Evolutionary conservation across 2,113 vertebrate genomes (phyloP).

Genomic region (Pholis gunnellus): DNA sequence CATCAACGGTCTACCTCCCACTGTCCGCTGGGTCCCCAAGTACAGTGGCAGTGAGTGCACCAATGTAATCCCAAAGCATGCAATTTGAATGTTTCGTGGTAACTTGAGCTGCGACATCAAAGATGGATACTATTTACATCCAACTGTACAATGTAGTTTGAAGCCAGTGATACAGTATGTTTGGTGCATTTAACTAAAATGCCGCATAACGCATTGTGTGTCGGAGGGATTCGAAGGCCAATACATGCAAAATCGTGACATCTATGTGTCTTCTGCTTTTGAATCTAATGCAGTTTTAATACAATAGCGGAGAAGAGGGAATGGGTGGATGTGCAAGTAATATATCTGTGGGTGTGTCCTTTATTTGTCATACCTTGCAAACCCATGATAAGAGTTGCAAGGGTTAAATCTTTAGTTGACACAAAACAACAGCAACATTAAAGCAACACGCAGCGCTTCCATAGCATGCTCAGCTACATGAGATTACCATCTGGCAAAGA

Average conservation of each 20-base stretch:
- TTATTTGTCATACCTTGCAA: constrained; percentile 7
- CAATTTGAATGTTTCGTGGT: background rate
- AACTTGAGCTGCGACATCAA: constrained; percentile 11
- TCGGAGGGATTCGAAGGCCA: background rate
- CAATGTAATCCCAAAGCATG: background rate
- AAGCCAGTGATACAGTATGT: background rate
- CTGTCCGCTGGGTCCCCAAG: constrained; percentile 95
- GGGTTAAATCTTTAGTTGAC: constrained; percentile 21
- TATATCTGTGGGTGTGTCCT: background rate
- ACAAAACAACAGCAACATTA: constrained; percentile 34
- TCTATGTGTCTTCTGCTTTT: background rate
- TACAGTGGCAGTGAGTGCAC: constrained; percentile 95
- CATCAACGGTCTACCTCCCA: constrained; percentile 93
- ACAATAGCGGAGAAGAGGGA: background rate
- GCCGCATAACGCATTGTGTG: background rate
- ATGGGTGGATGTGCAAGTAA: background rate
- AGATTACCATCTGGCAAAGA: constrained; percentile 67
- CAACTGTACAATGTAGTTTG: background rate
- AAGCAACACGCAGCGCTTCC: constrained; percentile 26
- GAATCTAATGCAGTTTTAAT: background rate
- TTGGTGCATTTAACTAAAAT: constrained; percentile 22
- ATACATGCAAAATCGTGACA: background rate
- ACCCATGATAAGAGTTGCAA: constrained; percentile 2
- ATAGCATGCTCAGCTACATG: constrained; percentile 42
- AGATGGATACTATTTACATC: constrained; percentile 18